A percentile compares a stretch with the other conserved stretches of the same genome.
phyloP scores from a whole-genome alignment of 2,113 vertebrate species.

The Daubentonia madagascariensis region DNA sequence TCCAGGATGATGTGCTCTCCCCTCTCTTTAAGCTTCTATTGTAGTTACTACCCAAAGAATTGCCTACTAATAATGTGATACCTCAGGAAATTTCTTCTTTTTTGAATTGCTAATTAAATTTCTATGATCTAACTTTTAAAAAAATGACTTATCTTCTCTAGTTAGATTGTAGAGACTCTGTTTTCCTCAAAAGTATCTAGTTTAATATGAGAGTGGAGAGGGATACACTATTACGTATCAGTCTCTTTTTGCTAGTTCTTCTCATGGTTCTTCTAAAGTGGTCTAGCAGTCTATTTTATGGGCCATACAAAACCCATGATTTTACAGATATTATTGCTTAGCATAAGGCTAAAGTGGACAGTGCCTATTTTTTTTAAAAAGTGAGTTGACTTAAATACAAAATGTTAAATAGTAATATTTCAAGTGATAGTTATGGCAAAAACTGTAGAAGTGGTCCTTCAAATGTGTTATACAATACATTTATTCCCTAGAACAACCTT shows the following conservation, averaged over 20 bases:
- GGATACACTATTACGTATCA: background rate
- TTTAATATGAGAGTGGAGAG: background rate
- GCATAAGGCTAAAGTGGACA: background rate
- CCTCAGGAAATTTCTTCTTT: background rate
- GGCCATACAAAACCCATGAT: background rate
- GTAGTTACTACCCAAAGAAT: background rate
- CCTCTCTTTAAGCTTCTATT: background rate
- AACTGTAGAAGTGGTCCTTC: background rate
- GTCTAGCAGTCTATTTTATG: background rate
- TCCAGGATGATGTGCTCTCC: background rate
- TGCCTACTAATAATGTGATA: background rate
- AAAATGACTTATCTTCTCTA: background rate
- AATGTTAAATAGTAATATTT: conserved; percentile 7
- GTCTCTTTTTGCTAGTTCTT: background rate
- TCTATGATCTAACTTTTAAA: background rate
- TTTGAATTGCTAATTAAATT: conserved; percentile 15
- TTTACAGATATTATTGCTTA: background rate
- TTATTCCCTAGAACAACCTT: background rate
- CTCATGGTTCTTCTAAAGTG: background rate
- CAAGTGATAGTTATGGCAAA: background rate
- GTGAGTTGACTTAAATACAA: conserved; percentile 35
- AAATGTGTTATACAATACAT: background rate
- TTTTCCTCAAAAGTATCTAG: background rate
- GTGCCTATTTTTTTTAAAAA: background rate
- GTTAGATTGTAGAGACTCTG: background rate